A percentile compares a stretch with the other conserved stretches of the same genome.
These are phyloP conservation scores for Beris chalybata DNA, from an alignment of 2,888 invertebrate genomes.

Conservation along the genomic window DNA sequence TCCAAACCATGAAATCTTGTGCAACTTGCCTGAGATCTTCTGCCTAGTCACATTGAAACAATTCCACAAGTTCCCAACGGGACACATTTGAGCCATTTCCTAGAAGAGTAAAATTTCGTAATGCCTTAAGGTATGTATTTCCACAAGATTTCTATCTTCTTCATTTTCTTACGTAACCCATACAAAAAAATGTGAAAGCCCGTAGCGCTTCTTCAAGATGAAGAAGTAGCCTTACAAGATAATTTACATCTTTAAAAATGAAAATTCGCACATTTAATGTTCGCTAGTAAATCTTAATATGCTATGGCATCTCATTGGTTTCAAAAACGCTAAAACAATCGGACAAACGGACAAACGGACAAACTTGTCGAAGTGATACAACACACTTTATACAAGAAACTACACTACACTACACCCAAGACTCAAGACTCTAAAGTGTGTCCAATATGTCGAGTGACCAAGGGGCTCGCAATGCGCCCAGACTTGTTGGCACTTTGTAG, in stretches of 20 bases:
- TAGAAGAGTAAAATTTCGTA: background rate
- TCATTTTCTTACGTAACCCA: background rate
- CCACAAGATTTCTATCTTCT: background rate
- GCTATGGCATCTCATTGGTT: no score
- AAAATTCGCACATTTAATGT: no score
- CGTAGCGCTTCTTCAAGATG: background rate
- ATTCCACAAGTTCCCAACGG: constrained; percentile 9
- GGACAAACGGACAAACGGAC: background rate
- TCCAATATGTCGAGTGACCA: background rate
- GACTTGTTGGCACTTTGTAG: background rate
- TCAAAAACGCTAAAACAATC: no score
- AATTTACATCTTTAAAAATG: constrained; percentile 4
- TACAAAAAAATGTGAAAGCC: background rate
- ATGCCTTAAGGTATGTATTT: background rate
- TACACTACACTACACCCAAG: no score
- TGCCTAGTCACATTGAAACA: background rate
- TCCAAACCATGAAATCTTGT: no score
- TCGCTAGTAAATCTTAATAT: no score
- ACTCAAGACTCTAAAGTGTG: background rate
- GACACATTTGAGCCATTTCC: background rate
- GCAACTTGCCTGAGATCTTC: no score
- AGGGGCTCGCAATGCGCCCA: background rate
- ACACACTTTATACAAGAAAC: background rate
- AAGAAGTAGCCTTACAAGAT: constrained; percentile 4
- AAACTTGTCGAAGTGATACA: background rate